Evolutionary conservation across 2,888 invertebrate genomes (phyloP), one percentile per base, ranked within the genome.

Genomic region (Himalopsyche kuldschensis): DNA sequence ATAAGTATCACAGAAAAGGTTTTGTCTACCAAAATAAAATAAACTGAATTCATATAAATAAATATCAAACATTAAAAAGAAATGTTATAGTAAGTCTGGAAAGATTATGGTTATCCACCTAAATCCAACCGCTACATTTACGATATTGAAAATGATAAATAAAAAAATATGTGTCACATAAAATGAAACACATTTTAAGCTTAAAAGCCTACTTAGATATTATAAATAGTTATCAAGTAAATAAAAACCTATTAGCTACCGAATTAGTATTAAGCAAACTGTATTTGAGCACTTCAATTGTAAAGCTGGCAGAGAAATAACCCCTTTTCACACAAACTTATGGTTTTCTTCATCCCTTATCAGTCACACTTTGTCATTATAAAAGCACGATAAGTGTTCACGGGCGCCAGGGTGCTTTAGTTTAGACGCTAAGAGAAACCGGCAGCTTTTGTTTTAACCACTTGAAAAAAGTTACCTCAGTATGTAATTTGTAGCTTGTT

Each of bases 361-460:
- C 69, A 80, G 79, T 80, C 30, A 80, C 75, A 75, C 80, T 30
- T 46, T 80, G 27, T 69, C 46, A 27, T 69, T 69, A 69, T 69
- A 69, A 32, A 35, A 76, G 20, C 76, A 48, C 31, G 76, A 48
- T 76, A 76, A 81, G 76, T 77, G 76, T 20, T 63, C 82, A 69
- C 82, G 15, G 82, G 82, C 82, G 78, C 82, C 82, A 55, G 30
- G 41, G 20, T 17, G 31, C 41, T 35, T 31, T 20, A 11, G 63
- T 35, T 31, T 20, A 11, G 63, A 17, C 17, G 47, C 27, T 3
- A 27, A 27, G 20, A 4, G 24, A 69, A 4, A 69, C 27, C 81
- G 32, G 76, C 17, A 76, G 47, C 32, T 32, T 81, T 81, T 77
- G 32, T 41, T 17, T 35, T 32, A 32, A 35, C 78, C 82, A 82